Conservation (phyloP, 1,140 invertebrate species). For the Nomia melanderi region DNA sequence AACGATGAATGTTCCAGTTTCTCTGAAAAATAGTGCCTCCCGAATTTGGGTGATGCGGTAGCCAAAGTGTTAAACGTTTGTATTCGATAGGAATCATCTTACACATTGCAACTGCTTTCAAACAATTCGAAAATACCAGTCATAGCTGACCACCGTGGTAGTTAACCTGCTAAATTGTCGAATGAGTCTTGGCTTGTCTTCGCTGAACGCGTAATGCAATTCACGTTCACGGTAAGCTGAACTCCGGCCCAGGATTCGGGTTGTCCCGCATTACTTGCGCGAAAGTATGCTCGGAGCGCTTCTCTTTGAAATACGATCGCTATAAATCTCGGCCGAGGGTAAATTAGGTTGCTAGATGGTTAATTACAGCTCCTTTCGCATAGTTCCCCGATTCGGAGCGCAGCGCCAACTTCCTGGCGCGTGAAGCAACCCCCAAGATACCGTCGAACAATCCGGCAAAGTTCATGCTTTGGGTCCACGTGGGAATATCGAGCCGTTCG, state of each 20-base stretch:
- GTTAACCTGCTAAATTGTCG: not conserved
- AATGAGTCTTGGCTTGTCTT: not conserved
- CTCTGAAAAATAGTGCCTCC: too few species aligned
- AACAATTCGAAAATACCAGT: too few species aligned
- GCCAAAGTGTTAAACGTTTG: too few species aligned
- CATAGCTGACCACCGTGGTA: too few species aligned
- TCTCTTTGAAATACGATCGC: conserved; percentile 4
- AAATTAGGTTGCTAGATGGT: conserved; percentile 6
- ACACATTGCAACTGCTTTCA: too few species aligned
- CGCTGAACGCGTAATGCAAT: not conserved
- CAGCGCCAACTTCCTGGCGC: not conserved
- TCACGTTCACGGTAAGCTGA: not conserved
- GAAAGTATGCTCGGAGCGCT: conserved; percentile 3
- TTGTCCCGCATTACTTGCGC: not conserved
- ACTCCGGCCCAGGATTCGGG: not conserved
- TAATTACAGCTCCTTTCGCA: conserved; percentile 6
- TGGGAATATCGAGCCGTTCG: not conserved
- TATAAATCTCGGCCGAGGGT: not conserved
- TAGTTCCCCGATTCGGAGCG: not conserved
- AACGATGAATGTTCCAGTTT: too few species aligned
- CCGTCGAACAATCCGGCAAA: not conserved
- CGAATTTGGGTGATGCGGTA: too few species aligned
- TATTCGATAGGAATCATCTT: too few species aligned
- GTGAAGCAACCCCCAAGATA: conserved; percentile 1
- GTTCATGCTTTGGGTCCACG: not conserved